phyloP scores from a whole-genome alignment of 2,797 vertebrate genomes.

The Betta splendens region DNA sequence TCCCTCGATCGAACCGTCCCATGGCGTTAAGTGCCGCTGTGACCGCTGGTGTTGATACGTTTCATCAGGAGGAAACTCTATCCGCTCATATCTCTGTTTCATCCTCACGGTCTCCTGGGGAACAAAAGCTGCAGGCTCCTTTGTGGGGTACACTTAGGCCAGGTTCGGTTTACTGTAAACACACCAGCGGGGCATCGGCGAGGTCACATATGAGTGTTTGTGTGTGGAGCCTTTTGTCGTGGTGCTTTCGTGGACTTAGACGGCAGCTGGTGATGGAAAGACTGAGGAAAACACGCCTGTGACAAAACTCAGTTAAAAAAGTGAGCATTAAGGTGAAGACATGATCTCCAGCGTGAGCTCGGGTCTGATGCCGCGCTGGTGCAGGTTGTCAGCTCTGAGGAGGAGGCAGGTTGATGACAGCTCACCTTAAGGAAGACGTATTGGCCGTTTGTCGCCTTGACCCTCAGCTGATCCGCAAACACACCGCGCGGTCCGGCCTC shows the following conservation, averaged over 20 bases:
- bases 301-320: background rate
- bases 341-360: background rate
- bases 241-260: conserved; percentile 41
- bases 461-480: conserved; percentile 64
- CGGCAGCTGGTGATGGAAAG: conserved; percentile 31
- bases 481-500: conserved; percentile 36
- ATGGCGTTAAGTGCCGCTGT: conserved; percentile 47
- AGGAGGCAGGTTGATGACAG: conserved; percentile 43
- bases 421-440: conserved; percentile 58
- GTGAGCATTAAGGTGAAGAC: background rate
- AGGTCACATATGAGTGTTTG: conserved; percentile 67
- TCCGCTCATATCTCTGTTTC: conserved; percentile 63
- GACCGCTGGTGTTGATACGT: conserved; percentile 74
- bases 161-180: conserved; percentile 75
- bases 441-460: conserved; percentile 68
- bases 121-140: conserved; percentile 65
- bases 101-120: conserved; percentile 64
- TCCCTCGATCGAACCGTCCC: conserved; percentile 12
- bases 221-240: conserved; percentile 52
- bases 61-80: conserved; percentile 78
- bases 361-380: no score
- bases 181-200: conserved; percentile 59
- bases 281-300: conserved; percentile 3
- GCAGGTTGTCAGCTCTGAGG: conserved; percentile 14
- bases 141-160: conserved; percentile 63